A percentile compares a stretch with the other conserved stretches of the same genome.
These are phyloP conservation scores for Actenoides lindsayi DNA, from an alignment of 2,113 vertebrate species.

Conservation along the genomic window DNA sequence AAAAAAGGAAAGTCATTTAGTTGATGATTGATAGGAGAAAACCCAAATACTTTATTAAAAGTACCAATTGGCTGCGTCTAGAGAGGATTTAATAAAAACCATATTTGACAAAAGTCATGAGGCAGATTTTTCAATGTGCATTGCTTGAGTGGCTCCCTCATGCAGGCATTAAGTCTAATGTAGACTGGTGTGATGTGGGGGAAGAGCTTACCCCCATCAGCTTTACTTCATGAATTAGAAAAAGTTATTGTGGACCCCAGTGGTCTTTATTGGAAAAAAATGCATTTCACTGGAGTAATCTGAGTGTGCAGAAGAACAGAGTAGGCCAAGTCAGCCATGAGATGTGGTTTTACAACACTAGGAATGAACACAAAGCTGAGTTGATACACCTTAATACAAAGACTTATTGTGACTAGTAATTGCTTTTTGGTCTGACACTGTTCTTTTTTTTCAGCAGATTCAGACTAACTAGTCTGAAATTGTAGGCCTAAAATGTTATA, in stretches of 20 bases:
- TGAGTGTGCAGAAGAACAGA: background rate
- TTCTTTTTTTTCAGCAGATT: background rate
- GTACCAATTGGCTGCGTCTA: background rate
- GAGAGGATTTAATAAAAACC: background rate
- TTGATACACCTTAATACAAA: background rate
- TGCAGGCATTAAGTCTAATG: background rate
- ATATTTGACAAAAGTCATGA: background rate
- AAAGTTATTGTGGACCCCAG: background rate
- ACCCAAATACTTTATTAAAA: background rate
- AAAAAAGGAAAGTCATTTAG: background rate
- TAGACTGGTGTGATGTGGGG: background rate
- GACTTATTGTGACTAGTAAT: background rate
- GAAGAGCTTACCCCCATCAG: background rate
- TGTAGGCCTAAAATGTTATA: background rate
- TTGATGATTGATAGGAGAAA: constrained; percentile 35
- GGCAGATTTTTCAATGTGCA: background rate
- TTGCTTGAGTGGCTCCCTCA: background rate
- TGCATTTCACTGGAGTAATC: background rate
- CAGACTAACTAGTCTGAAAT: background rate
- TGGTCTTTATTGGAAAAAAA: background rate
- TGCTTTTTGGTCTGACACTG: background rate
- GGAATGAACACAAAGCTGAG: background rate
- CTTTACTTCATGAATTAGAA: background rate
- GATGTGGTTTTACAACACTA: background rate
- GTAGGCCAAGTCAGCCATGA: background rate